Base-by-base conservation (phyloP, 2,888 invertebrate genomes). In the Papilio elwesi region DNA sequence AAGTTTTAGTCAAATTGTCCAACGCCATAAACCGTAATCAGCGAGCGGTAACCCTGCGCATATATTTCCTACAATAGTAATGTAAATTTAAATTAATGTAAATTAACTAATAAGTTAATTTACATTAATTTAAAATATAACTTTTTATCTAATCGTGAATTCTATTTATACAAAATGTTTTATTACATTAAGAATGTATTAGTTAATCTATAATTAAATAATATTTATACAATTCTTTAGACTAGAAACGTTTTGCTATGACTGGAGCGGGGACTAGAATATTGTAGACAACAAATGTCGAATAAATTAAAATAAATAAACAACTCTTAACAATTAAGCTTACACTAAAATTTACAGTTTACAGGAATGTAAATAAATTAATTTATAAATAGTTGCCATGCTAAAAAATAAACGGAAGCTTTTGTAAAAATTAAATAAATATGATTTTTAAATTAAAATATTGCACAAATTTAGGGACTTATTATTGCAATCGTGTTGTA, bases 281-380 rank as follows among this genome's bases (percentile, higher is more conserved):
- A 75, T 51, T 73, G 53, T 66, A 62, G 62, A 71, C 59, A 16
- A 78, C 78, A 69, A 77, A 77, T 78, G 77, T 67, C 59, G 64
- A 81, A 78, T 78, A 77, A 81, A 79, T 77, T 76, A 79, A 47
- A 63, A 55, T 26, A 48, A 68, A 26, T 15, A 53, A 43, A 81
- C 79, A 75, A 78, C 74, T 74, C 77, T 78, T 77, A 79, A 77
- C 67, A 73, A 77, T 38, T 77, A 78, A 67, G 70, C 76, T 76
- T 79, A 79, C 62, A 76, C 72, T 77, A 76, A 69, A 74, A 65
- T 65, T 74, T 76, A 78, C 69, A 76, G 72, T 59, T 71, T 75
- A 79, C 78, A 78, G 82, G 82, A 82, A 82, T 82, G 82, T 82
- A 76, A 76, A 70, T 9, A 59, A n/a, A 70, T 73, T 43, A 51